Base-by-base conservation (phyloP, 2,113 vertebrate genomes). In the Orthochromis malagaraziensis region DNA sequence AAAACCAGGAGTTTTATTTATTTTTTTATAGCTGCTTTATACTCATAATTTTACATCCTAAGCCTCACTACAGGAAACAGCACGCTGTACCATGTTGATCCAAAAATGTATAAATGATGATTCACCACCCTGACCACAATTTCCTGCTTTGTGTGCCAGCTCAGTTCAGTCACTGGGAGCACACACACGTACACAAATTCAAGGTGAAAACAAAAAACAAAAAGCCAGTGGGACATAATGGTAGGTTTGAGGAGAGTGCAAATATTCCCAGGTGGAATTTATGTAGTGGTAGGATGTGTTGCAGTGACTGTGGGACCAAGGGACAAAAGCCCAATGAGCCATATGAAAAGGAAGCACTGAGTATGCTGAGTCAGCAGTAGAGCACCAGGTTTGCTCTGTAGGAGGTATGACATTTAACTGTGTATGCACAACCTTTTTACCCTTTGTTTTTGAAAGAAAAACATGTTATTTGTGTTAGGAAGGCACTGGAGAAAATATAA, bases 281-380 rank as follows among this genome's bases (percentile, higher is more conserved):
- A 9, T 82, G 55, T 58, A 82, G 51, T 77, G 51, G 73, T 42
- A 35, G 6, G 54, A n/a, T 2, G 8, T 77, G 63, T 31, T 79
- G 86, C 42, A 45, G 47, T 1, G 17, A 53, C 80, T 35, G 7
- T 55, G 54, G 77, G 2, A 12, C 87, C 84, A 55, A 21, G 75
- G 81, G 68, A 91, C 51, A 80, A 53, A 31, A 45, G 47, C 11
- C 51, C 83, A 89, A 40, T 87, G 87, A 91, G 82, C 88, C 80
- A 80, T 82, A 53, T 80, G 57, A 89, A 87, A 89, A 51, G 24
- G 57, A 80, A 90, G 38, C 54, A 82, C 31, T 90, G 79, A 87
- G 35, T 87, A 26, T 60, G 83, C 84, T 88, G 75, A 87, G 38
- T 90, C 70, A 70, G 83, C 55, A 54, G 63, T 33, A 68, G n/a